Evolutionary conservation across 1,140 invertebrate species (phyloP), one percentile per base, ranked within the genome.

Genomic region (silkworm (Bombyx mori)): DNA sequence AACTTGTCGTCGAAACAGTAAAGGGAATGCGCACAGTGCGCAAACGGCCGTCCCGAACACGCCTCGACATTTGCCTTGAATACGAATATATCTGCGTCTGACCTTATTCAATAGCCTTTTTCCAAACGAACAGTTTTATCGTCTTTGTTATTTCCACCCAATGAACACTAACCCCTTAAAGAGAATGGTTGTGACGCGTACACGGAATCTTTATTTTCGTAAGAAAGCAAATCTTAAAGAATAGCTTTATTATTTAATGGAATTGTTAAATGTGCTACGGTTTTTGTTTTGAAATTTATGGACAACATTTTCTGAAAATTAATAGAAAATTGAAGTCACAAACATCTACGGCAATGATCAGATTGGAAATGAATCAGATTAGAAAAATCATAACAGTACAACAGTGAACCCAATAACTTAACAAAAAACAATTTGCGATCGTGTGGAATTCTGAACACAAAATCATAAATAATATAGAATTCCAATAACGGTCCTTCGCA

Each of bases 41-140:
- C 69, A 73, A 71, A 71, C 66, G 68, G 68, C 68, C 77, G 70
- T 73, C 67, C 65, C 69, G 57, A 74, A 69, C 68, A 73, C 69
- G 70, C 70, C 69, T 75, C 68, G 69, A 79, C 73, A 75, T 80
- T 82, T 75, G 70, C 68, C 69, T 75, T 69, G 67, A 73, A 71
- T 74, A 69, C 67, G 76, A 79, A 81, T 79, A 79, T 78, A 77
- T 76, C 69, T 79, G 72, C 69, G 69, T 75, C 63, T 77, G 80
- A 81, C 80, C 80, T 77, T 72, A 78, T 82, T 81, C 79, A 82
- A 84, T 84, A 81, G 76, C 77, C 77, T 79, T 85, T 84, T 85
- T 84, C 81, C 77, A 71, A 79, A 64, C 73, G 78, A 82, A 82
- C 72, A 79, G 71, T 82, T 84, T 84, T 84, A 84, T 82, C 77